Percentiles rank a stretch among this genome's conserved stretches.
These are phyloP conservation scores for Apostichopus japonicus DNA, from an alignment of 35 echinoderm and acorn worm species.

Conservation along the genomic window DNA sequence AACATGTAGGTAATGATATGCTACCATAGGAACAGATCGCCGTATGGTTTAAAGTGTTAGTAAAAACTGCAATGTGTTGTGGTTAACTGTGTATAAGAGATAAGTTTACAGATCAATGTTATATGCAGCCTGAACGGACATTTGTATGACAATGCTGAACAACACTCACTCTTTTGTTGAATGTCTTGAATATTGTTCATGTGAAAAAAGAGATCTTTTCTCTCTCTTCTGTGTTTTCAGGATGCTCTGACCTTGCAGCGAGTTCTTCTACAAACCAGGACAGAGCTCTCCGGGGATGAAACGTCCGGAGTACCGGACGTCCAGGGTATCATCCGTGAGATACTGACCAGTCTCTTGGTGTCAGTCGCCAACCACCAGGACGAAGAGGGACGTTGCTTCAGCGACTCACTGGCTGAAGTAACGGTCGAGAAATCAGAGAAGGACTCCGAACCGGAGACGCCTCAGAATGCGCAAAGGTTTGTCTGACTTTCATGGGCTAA, in stretches of 20 bases:
- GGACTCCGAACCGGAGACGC: slow-evolving; percentile 39
- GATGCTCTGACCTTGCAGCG: slow-evolving; percentile 96
- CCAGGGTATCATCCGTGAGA: slow-evolving; percentile 88
- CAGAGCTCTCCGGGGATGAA: slow-evolving; percentile 92
- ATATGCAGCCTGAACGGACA: no score
- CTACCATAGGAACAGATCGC: no score
- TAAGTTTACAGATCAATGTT: no score
- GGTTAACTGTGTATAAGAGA: no score
- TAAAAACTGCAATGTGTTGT: no score
- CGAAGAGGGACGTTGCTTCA: slow-evolving; percentile 94
- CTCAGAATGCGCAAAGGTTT: slow-evolving; percentile 42
- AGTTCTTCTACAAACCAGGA: slow-evolving; percentile 85
- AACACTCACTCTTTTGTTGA: no score
- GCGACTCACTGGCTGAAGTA: slow-evolving; percentile 92
- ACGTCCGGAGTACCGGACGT: slow-evolving; percentile 92
- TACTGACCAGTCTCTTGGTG: slow-evolving; percentile 92
- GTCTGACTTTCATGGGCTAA: background rate
- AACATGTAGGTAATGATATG: no score
- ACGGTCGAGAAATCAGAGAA: slow-evolving; percentile 81
- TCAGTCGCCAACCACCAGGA: slow-evolving; percentile 97
- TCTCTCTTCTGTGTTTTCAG: slow-evolving; percentile 29
- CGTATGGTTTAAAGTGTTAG: no score
- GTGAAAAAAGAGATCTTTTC: background rate
- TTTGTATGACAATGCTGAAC: no score
- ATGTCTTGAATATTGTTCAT: no score